These are phyloP conservation scores for Pogoniulus pusillus DNA, from an alignment of 2,797 vertebrate genomes.

Conservation along the genomic window DNA sequence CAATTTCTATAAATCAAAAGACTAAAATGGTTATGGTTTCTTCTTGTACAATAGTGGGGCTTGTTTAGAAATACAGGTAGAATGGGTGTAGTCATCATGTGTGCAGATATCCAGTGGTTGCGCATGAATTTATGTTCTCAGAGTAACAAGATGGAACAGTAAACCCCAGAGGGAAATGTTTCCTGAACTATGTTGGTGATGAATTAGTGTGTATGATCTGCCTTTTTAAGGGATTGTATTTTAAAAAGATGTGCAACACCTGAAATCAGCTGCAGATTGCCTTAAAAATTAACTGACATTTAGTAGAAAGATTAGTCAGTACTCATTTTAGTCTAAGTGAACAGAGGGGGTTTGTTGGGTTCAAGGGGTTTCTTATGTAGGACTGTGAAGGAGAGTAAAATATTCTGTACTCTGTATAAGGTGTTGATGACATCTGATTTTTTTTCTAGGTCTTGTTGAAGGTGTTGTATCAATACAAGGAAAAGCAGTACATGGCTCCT, in stretches of 20 bases:
- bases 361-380: not conserved
- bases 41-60: not conserved
- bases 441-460: slow-evolving; percentile 91
- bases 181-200: not conserved
- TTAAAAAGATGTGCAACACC: not conserved
- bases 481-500: slow-evolving; percentile 97
- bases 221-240: not conserved
- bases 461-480: slow-evolving; percentile 97
- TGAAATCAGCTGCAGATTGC: not conserved
- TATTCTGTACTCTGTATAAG: slow-evolving; percentile 65
- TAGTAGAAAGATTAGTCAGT: slow-evolving; percentile 24
- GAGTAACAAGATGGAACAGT: not conserved
- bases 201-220: not conserved
- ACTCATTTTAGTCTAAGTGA: not conserved
- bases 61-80: not conserved
- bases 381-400: not conserved
- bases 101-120: not conserved
- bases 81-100: not conserved
- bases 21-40: not conserved
- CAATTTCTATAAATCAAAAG: not conserved
- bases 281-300: slow-evolving; percentile 4
- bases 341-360: not conserved
- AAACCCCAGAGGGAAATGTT: not conserved
- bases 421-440: not conserved
- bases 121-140: not conserved